Conservation (phyloP, 2,888 invertebrate genomes). For the Charanyca ferruginea region DNA sequence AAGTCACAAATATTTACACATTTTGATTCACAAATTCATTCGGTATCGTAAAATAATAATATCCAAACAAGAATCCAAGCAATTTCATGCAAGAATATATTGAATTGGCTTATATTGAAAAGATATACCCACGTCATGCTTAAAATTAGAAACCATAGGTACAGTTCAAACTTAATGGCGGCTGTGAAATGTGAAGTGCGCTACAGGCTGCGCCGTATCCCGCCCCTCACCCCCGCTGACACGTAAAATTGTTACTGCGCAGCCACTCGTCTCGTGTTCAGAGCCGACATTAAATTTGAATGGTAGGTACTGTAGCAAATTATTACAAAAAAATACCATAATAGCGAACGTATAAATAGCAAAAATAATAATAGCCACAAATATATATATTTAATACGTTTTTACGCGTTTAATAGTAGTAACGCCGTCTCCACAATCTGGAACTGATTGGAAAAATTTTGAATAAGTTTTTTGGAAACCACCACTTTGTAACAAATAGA, state of each 20-base stretch:
- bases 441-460: constrained; percentile 73
- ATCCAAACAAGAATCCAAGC: constrained; percentile 42
- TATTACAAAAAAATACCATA: constrained; percentile 36
- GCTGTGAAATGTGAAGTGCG: too few species aligned
- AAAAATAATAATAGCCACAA: constrained; percentile 68
- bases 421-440: constrained; percentile 86
- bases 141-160: constrained; percentile 40
- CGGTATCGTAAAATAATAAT: constrained; percentile 4
- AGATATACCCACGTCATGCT: constrained; percentile 54
- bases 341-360: constrained; percentile 73
- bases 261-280: too few species aligned
- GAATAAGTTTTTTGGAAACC: constrained; percentile 52
- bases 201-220: too few species aligned
- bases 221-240: too few species aligned
- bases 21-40: background rate
- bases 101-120: constrained; percentile 11
- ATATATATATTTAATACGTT: constrained; percentile 68
- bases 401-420: constrained; percentile 85
- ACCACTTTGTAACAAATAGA: background rate
- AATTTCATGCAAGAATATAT: constrained; percentile 53
- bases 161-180: too few species aligned
- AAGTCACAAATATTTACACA: constrained; percentile 36
- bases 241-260: too few species aligned
- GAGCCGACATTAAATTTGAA: too few species aligned
- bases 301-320: too few species aligned